Conservation (phyloP, 2,888 invertebrate genomes). For the Neoaliturus tenellus region DNA sequence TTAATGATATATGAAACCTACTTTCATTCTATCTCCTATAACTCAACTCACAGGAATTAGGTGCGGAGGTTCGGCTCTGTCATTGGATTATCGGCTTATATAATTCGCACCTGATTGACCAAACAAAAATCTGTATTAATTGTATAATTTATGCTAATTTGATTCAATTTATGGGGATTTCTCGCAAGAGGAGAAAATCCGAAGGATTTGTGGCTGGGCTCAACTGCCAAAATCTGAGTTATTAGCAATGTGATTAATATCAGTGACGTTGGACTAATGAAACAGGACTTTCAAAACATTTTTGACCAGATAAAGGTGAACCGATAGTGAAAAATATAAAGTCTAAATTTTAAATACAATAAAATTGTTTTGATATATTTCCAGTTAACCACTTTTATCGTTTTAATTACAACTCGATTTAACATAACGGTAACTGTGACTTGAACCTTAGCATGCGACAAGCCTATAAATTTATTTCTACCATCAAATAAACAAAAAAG, state of each 20-base stretch:
- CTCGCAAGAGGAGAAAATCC: not conserved
- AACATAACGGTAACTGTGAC: no score
- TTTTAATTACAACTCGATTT: no score
- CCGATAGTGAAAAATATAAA: no score
- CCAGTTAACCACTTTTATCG: no score
- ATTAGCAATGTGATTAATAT: no score
- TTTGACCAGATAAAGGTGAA: no score
- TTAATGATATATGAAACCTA: constrained; percentile 4
- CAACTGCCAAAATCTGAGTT: not conserved
- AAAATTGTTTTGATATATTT: no score
- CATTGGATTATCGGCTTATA: constrained; percentile 19
- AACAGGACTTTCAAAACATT: not conserved
- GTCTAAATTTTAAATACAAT: no score
- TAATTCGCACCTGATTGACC: not conserved
- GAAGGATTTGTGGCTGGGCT: not conserved
- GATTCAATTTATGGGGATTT: constrained; percentile 10
- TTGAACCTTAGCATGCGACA: no score
- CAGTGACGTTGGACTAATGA: no score
- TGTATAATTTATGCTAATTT: constrained; percentile 19
- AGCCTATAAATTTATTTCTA: no score
- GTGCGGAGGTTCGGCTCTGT: not conserved
- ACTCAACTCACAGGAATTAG: not conserved
- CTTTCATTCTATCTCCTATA: constrained; percentile 2
- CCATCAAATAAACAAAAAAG: no score
- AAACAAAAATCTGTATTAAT: not conserved